Conservation (phyloP, 2,113 vertebrate genomes). For the Sceloporus undulatus region DNA sequence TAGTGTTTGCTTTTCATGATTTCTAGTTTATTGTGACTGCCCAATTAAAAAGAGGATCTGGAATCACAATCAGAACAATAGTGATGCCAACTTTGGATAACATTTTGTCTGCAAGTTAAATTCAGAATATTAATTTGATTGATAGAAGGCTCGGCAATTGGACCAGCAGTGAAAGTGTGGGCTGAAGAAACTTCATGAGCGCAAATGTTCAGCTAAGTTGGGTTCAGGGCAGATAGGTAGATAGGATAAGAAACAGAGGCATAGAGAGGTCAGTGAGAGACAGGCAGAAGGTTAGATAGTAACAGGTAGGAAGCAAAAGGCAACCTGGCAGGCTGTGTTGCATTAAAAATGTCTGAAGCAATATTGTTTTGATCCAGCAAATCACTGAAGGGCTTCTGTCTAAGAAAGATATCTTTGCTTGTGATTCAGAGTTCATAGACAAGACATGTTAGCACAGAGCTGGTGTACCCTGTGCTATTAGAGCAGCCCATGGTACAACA, state of each 20-base stretch:
- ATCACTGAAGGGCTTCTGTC: neutral
- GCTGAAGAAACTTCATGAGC: neutral
- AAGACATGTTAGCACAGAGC: neutral
- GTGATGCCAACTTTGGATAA: neutral
- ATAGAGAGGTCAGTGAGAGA: neutral
- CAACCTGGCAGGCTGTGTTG: neutral
- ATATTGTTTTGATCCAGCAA: neutral
- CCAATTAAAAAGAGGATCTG: slow-evolving; percentile 2
- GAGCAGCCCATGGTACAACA: neutral
- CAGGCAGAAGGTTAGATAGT: neutral
- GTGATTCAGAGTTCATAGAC: neutral
- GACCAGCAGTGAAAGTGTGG: neutral
- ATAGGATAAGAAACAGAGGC: neutral
- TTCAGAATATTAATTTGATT: neutral
- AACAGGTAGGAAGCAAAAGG: neutral
- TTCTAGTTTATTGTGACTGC: neutral
- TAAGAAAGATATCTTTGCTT: neutral
- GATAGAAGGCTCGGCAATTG: neutral
- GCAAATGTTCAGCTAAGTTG: neutral
- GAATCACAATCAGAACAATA: neutral
- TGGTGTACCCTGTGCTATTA: neutral
- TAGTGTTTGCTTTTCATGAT: neutral
- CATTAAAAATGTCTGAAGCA: neutral
- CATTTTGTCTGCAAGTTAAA: neutral
- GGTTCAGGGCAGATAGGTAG: neutral